phyloP scores from a whole-genome alignment of 2,797 vertebrate genomes.

The Anguilla megastoma region DNA sequence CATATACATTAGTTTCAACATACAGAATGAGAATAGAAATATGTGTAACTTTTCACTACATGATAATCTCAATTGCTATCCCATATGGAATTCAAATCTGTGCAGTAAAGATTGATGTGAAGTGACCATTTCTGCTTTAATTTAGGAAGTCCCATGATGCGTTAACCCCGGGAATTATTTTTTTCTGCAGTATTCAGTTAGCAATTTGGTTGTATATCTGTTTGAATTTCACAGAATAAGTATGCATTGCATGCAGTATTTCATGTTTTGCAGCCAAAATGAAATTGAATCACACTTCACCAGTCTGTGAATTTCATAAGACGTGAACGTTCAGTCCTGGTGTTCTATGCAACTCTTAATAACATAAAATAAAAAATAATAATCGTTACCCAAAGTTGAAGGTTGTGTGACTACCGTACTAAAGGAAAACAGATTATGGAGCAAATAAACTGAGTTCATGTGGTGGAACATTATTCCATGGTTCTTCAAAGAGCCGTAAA shows the following conservation, averaged over 20 bases:
- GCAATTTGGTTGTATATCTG: not conserved
- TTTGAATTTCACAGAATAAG: not conserved
- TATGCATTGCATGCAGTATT: not conserved
- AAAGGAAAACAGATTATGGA: constrained; percentile 42
- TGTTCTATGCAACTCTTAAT: not conserved
- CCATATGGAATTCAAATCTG: not conserved
- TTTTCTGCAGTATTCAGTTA: not conserved
- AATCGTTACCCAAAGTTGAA: not conserved
- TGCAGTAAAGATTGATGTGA: not conserved
- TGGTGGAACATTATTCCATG: constrained; percentile 46
- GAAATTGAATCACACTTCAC: not conserved
- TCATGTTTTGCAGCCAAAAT: not conserved
- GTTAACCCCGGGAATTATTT: no score
- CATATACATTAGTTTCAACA: not conserved
- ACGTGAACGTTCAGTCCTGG: not conserved
- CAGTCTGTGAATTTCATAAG: not conserved
- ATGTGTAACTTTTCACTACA: not conserved
- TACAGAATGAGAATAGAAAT: not conserved
- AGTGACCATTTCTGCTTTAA: not conserved
- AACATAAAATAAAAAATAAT: not conserved
- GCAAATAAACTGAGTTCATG: constrained; percentile 65
- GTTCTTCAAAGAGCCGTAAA: constrained; percentile 65
- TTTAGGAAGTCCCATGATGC: not conserved
- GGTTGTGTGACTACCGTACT: not conserved
- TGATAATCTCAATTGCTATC: not conserved